Percentiles rank a stretch among this genome's conserved stretches.
phyloP scores from a whole-genome alignment of 2,797 vertebrate species.

The Steatocranus sp. region DNA sequence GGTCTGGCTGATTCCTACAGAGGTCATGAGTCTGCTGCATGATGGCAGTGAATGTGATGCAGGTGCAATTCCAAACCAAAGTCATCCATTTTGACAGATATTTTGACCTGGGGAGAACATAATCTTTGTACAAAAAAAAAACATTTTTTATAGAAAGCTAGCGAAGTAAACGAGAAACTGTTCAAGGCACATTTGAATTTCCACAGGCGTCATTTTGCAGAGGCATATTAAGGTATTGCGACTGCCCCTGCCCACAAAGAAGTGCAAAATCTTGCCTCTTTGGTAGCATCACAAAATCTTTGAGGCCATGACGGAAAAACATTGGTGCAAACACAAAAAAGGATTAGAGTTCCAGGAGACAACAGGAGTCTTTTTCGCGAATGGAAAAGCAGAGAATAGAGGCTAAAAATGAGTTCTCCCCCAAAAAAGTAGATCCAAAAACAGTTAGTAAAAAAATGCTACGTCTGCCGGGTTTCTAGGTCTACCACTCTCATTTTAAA shows the following conservation, averaged over 20 bases:
- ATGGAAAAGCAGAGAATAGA: neutral
- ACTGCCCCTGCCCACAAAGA: neutral
- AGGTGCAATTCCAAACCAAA: neutral
- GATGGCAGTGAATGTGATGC: neutral
- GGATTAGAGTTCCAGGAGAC: slow-evolving; percentile 26
- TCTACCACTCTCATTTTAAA: slow-evolving; percentile 22
- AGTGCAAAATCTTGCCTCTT: slow-evolving; percentile 57
- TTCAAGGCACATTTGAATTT: slow-evolving; percentile 64
- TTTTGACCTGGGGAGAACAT: neutral
- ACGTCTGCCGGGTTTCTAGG: slow-evolving; percentile 68
- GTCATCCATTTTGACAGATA: neutral
- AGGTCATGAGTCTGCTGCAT: neutral
- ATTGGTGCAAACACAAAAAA: slow-evolving; percentile 27
- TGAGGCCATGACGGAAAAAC: slow-evolving; percentile 50
- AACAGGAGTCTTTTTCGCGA: neutral
- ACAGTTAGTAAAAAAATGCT: slow-evolving; percentile 46
- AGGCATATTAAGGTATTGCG: neutral
- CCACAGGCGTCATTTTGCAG: slow-evolving; percentile 27
- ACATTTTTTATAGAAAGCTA: neutral
- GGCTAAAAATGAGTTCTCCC: neutral
- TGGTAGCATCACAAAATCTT: slow-evolving; percentile 52
- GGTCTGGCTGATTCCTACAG: neutral
- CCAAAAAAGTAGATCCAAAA: slow-evolving; percentile 1
- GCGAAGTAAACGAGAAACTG: slow-evolving; percentile 15
- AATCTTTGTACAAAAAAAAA: slow-evolving; percentile 28